Evolutionary conservation across 2,113 vertebrate genomes (phyloP), one percentile per base, ranked within the genome.

Genomic region (Cephalophus harveyi): DNA sequence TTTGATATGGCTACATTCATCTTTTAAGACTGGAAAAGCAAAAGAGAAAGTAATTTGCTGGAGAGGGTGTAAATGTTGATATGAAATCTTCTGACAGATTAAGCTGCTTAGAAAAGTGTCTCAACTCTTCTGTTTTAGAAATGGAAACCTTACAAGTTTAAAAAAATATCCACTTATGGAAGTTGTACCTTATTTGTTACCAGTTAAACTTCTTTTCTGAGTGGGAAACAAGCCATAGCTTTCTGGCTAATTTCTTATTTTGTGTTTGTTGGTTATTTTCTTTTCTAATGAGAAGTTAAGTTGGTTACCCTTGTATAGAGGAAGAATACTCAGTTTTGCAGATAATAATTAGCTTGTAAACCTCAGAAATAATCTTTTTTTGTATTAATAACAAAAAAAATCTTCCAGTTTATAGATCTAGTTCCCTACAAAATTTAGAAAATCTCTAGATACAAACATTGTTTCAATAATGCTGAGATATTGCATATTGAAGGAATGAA

Each of bases 261-360:
- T 94, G 52, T 64, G 28, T 97, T 91, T 76, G 33, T 60, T 92
- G 30, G 27, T 90, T 78, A 89, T 81, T 78, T 43, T 87, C 9
- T 91, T 92, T 95, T 96, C 92, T 74, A 97, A 19, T 59, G 50
- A 30, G 50, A 97, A 71, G 7, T 86, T 96, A 92, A 88, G 79
- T 87, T 64, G 57, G 30, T 88, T 60, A 71, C 13, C 2, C 43
- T 90, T 59, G 11, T 96, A 50, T 90, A 97, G 40, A 97, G 27
- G 74, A 95, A 91, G 62, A 78, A 60, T 59, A 54, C 3, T 95
- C 40, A 62, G 17, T 91, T 97, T 97, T 97, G 2, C 43, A 96
- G 54, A 79, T 1, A 81, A 19, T 88, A 90, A 94, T 86, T 91
- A 95, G 46, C 57, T 93, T 95, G 76, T 90, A 85, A 86, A 62